Base-by-base conservation (phyloP, 2,888 invertebrate genomes). In the Drosophila kambysellisi region DNA sequence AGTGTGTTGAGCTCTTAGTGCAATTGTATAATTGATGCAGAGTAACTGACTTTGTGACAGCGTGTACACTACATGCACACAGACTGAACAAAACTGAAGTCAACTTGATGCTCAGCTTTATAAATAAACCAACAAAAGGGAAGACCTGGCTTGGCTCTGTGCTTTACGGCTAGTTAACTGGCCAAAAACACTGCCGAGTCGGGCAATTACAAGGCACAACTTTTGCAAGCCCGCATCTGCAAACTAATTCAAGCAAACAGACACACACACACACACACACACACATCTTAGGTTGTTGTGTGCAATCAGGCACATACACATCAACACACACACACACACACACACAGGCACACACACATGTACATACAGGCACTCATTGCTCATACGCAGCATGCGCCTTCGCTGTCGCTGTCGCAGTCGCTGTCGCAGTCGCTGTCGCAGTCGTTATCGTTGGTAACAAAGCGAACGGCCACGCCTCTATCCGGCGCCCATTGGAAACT, bases 191-290 rank as follows among this genome's bases (percentile, higher is more conserved):
- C 72, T 72, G 54, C 39, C 37, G 72, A 63, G 62, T 66, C 43
- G 59, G 66, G 58, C 76, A 79, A 80, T 76, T 76, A 64, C 73
- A 76, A 68, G 61, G 74, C 69, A 64, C 64, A 79, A 79, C 79
- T 81, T 77, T 74, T 57, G 39, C 63, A 39, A 43, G 53, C 68
- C 69, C 74, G 73, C 73, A 73, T 74, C 75, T 74, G 59, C 37
- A n/a, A 65, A 62, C 60, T 51, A 59, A 62, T 57, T 61, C 52
- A 75, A 73, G 56, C 71, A 54, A 54, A 56, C 32, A 39, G 29
- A 52, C 48, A 33, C 41, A 58, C 37, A 53, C 53, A 58, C 29
- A 37, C 46, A 63, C 15, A 20, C 37, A 30, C 15, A 20, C 12
- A 17, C 20, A 7, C 20, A 12, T 46, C 46, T 25, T 8, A 46